Base-by-base conservation (phyloP, 2,797 vertebrate genomes). In the Mastacembelus armatus region DNA sequence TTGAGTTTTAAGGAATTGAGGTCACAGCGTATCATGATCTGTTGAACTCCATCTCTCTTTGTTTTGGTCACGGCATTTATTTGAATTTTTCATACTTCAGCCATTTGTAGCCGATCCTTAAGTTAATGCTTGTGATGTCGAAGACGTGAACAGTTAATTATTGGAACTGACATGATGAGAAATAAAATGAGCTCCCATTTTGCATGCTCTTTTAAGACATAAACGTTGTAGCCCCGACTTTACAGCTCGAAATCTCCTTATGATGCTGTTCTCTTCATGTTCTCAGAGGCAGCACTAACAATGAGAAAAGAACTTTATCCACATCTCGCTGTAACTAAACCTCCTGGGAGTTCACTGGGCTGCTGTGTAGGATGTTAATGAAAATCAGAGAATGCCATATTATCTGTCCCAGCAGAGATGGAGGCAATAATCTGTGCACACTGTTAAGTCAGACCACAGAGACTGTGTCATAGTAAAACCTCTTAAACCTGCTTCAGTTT, bases 331-430 rank as follows among this genome's bases (percentile, higher is more conserved):
- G 81, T 79, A 80, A 71, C 82, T 81, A 76, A 88, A 77, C 84
- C 88, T 81, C 75, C 74, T 74, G 60, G 77, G 85, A 78, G 71
- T 85, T 86, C 70, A 54, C 81, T 72, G 82, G 76, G 74, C 87
- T 76, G 75, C 85, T 79, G 76, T 80, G 79, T 75, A 67, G 79
- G 82, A 83, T 83, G 87, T 83, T 85, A 90, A 87, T 90, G 85
- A 84, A 86, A 84, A 80, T 65, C 77, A 71, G 39, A 83, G 80
- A 87, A 88, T 48, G 82, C 78, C 71, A 59, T 56, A 80, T 89
- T 90, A 91, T 91, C 87, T 85, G 84, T 91, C 80, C 74, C 80
- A 58, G 81, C 85, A 85, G 83, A 86, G 84, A 88, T 51, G 45
- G 63, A 78, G 73, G 84, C 84, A 89, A 85, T 87, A 87, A 89